A percentile compares a stretch with the other conserved stretches of the same genome.
Conservation (phyloP, 2,113 vertebrate species). For the Apodemus sylvaticus region DNA sequence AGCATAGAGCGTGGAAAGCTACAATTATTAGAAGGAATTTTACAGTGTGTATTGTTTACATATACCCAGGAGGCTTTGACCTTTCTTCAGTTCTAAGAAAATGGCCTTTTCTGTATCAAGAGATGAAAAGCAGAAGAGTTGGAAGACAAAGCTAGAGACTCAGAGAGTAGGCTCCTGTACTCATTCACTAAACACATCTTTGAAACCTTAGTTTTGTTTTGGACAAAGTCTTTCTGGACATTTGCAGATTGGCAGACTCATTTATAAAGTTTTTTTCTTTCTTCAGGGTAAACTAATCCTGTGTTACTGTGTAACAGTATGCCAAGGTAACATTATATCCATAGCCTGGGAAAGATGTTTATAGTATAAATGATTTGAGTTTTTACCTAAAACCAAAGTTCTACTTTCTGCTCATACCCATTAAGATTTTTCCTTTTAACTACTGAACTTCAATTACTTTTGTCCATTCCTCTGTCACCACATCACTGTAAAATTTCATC, state of each 20-base stretch:
- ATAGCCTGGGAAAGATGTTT: not conserved
- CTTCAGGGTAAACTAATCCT: not conserved
- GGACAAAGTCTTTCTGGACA: not conserved
- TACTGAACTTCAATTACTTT: not conserved
- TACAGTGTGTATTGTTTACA: not conserved
- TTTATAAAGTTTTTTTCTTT: not conserved
- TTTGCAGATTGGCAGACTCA: not conserved
- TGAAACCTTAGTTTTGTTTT: not conserved
- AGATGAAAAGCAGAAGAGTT: fast-evolving
- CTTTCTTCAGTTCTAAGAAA: not conserved
- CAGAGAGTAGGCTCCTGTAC: fast-evolving
- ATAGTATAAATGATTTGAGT: not conserved
- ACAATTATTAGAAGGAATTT: not conserved
- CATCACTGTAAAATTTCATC: not conserved
- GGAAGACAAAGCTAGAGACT: not conserved
- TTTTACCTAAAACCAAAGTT: conserved; percentile 15
- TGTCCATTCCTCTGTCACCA: fast-evolving
- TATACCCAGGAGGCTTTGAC: not conserved
- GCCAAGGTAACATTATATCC: not conserved
- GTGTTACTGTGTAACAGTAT: not conserved
- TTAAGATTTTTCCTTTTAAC: not conserved
- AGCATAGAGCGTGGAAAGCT: not conserved
- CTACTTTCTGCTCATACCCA: not conserved
- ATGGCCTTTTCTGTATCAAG: not conserved
- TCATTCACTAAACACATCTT: fast-evolving